A percentile compares a stretch with the other conserved stretches of the same genome.
Evolutionary conservation across 2,113 vertebrate species (phyloP).

Genomic region (Epinephelus fuscoguttatus): DNA sequence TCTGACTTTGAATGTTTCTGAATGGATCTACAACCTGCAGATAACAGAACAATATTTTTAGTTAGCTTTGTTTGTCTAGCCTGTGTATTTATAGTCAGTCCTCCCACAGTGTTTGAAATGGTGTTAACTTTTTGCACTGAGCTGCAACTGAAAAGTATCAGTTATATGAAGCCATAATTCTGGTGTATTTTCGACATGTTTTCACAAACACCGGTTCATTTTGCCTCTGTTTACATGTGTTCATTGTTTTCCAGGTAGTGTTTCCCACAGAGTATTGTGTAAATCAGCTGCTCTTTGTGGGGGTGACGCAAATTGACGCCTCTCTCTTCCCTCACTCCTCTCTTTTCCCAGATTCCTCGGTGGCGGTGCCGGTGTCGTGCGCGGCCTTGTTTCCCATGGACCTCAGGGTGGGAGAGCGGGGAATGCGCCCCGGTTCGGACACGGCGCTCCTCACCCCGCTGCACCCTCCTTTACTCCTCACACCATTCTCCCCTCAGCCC

Average conservation of each 20-base stretch:
- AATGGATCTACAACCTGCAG: background rate
- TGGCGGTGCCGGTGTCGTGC: constrained; percentile 55
- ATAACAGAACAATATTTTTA: background rate
- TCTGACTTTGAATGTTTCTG: background rate
- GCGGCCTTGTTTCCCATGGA: constrained; percentile 91
- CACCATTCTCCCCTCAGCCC: constrained; percentile 82
- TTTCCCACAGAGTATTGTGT: constrained; percentile 22
- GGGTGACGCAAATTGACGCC: constrained; percentile 24
- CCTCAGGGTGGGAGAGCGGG: constrained; percentile 93
- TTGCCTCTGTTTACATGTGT: constrained; percentile 18
- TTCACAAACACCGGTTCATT: constrained; percentile 28
- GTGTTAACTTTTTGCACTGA: background rate
- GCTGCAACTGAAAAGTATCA: background rate
- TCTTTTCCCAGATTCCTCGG: constrained; percentile 63
- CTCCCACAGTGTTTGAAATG: background rate
- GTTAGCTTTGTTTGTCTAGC: background rate
- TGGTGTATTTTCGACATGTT: background rate
- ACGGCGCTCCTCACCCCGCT: constrained; percentile 90
- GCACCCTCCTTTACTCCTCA: constrained; percentile 90
- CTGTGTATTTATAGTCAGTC: background rate
- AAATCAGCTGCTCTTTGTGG: background rate
- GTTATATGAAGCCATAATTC: background rate
- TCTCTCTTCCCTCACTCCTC: background rate
- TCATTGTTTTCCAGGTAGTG: constrained; percentile 6
- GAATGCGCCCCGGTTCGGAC: constrained; percentile 87